Percentiles rank a stretch among this genome's conserved stretches.
phyloP scores from a whole-genome alignment of 2,113 vertebrate genomes.

The Nothobranchius kuhntae region DNA sequence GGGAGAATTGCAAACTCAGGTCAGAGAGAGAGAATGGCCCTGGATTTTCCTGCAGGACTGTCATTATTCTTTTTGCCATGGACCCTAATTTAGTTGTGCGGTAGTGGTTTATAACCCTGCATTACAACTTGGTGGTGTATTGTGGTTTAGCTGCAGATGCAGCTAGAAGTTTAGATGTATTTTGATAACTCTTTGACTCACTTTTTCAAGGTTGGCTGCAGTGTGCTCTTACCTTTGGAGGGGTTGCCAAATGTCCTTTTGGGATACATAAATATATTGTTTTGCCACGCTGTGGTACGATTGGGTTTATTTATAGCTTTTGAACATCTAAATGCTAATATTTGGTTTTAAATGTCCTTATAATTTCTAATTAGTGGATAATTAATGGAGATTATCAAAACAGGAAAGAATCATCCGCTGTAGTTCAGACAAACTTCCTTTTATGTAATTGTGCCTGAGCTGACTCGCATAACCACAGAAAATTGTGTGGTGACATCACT shows the following conservation, averaged over 20 bases:
- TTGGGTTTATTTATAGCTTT: not conserved
- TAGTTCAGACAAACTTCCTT: constrained; percentile 44
- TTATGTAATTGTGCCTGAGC: constrained; percentile 62
- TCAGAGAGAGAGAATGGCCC: constrained; percentile 50
- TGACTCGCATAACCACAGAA: constrained; percentile 58
- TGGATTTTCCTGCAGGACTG: constrained; percentile 70
- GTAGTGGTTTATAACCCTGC: constrained; percentile 68
- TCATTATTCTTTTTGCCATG: constrained; percentile 64
- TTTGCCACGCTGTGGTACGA: constrained; percentile 12
- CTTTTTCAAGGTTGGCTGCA: constrained; percentile 38
- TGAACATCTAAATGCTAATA: not conserved
- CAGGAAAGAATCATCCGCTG: constrained; percentile 31
- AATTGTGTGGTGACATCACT: constrained; percentile 69
- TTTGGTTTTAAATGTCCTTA: constrained; percentile 6
- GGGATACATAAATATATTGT: not conserved
- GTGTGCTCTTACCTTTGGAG: constrained; percentile 30
- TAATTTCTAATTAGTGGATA: not conserved
- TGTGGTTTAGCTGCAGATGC: constrained; percentile 44
- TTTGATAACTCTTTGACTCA: constrained; percentile 71
- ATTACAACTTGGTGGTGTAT: constrained; percentile 69
- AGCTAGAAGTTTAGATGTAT: constrained; percentile 67
- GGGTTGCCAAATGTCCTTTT: constrained; percentile 20
- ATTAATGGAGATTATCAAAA: constrained; percentile 24
- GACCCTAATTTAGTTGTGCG: constrained; percentile 73
- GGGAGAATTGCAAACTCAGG: constrained; percentile 57